Evolutionary conservation across 2,888 invertebrate genomes (phyloP), one percentile per base, ranked within the genome.

Genomic region (Mellilla xanthometata): DNA sequence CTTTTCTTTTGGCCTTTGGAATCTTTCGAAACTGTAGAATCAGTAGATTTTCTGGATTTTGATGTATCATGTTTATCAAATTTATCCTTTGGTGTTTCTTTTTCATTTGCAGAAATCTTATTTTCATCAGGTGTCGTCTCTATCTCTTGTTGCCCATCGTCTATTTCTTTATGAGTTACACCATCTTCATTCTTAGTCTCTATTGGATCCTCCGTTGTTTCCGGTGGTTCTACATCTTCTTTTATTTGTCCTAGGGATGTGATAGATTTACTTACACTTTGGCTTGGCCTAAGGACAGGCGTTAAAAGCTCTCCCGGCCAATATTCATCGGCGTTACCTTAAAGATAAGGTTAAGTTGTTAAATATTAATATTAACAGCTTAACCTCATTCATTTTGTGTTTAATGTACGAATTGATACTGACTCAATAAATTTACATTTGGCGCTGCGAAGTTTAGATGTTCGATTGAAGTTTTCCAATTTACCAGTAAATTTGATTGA

Each of bases 291-390:
- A 6, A 73, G 28, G 27, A 47, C 13, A 24, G 65, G 63, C 24
- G 54, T 40, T 5, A 51, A 15, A 12, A 72, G 54, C 39, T 78
- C 63, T 34, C 52, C 54, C 8, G 87, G 87, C 88, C 88, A 88
- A 19, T 60, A 41, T 61, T 88, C 88, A 52, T 88, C 84, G 26
- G 70, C 81, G 29, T 71, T 54, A 62, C 73, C 87, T 86, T 12
- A 33, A 41, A 3, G 2, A 15, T 36, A 32, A 9, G 7, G 24
- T 24, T 4, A 7, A n/a, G 24, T 19, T 19, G 15, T 19, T 19
- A 19, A n/a, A 19, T 22, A 12, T 7, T 26, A 19, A 26, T 32
- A 12, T 13, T 33, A 13, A 19, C 12, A 12, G 6, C 34, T 19
- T 19, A 19, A 19, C 15, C 15, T 19, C 6, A 19, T 19, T 3